These are phyloP conservation scores for Melanotaenia nigrans DNA, from an alignment of 2,797 vertebrate species.

Conservation along the genomic window DNA sequence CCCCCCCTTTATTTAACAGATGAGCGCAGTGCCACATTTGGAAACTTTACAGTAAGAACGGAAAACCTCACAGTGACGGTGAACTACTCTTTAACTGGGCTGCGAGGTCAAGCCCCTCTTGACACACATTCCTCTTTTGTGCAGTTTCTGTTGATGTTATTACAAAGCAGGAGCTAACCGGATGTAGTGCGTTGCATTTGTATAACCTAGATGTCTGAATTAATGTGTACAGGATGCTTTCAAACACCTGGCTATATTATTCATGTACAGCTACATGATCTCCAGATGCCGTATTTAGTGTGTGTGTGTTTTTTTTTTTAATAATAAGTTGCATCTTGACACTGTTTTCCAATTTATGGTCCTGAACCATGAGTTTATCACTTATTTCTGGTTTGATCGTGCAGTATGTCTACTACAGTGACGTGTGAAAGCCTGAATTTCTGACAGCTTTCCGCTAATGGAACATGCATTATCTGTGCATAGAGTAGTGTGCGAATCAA, in stretches of 20 bases:
- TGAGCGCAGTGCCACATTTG: slow-evolving; percentile 49
- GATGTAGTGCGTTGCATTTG: slow-evolving; percentile 37
- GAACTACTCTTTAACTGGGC: slow-evolving; percentile 44
- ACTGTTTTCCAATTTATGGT: slow-evolving; percentile 26
- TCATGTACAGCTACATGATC: slow-evolving; percentile 42
- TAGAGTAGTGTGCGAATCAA: slow-evolving; percentile 15
- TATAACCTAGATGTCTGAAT: slow-evolving; percentile 49
- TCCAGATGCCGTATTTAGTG: slow-evolving; percentile 47
- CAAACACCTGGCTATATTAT: slow-evolving; percentile 26
- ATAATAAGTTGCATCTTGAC: slow-evolving; percentile 16
- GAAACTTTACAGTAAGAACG: slow-evolving; percentile 45
- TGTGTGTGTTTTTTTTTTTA: slow-evolving; percentile 19
- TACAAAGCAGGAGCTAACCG: slow-evolving; percentile 35
- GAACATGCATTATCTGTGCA: slow-evolving; percentile 11
- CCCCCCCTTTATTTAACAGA: slow-evolving; percentile 47
- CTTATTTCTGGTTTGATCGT: slow-evolving; percentile 30
- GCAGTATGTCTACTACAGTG: slow-evolving; percentile 25
- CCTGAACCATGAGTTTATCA: slow-evolving; percentile 32
- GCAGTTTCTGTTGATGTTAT: slow-evolving; percentile 40
- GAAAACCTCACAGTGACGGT: slow-evolving; percentile 53
- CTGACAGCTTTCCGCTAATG: slow-evolving; percentile 25
- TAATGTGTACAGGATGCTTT: slow-evolving; percentile 50
- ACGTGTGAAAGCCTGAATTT: slow-evolving; percentile 34
- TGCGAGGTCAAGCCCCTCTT: slow-evolving; percentile 51
- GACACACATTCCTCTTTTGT: slow-evolving; percentile 51